Conservation (phyloP, 2,113 vertebrate genomes). For the Saguinus imperator region DNA sequence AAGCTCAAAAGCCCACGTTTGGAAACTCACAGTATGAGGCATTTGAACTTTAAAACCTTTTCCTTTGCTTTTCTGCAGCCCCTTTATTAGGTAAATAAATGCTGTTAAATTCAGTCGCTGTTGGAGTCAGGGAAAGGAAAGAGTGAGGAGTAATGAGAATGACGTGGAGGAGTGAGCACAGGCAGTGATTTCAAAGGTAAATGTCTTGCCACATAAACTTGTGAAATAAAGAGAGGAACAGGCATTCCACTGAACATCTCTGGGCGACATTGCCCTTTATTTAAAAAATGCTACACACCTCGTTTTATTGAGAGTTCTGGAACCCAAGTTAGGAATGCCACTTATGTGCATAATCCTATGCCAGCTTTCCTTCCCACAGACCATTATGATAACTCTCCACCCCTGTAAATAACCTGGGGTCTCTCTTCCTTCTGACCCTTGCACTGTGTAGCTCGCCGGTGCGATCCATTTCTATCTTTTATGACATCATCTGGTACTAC, state of each 20-base stretch:
- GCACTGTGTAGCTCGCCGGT: not conserved
- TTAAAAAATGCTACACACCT: not conserved
- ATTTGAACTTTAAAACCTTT: not conserved
- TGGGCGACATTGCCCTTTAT: not conserved
- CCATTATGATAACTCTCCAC: not conserved
- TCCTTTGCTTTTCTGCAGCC: not conserved
- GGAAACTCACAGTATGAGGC: not conserved
- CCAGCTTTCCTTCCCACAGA: rapidly evolving
- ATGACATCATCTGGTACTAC: not conserved
- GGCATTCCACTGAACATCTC: rapidly evolving
- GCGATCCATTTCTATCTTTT: not conserved
- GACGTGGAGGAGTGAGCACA: rapidly evolving
- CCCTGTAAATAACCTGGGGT: not conserved
- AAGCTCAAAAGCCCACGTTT: not conserved
- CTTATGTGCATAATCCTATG: not conserved
- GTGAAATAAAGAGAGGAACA: not conserved
- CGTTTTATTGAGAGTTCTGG: not conserved
- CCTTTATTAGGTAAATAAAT: not conserved
- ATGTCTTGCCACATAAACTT: not conserved
- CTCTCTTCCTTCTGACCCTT: not conserved
- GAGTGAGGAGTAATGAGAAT: no score
- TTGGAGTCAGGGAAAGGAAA: not conserved
- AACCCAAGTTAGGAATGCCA: not conserved
- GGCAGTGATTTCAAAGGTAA: not conserved
- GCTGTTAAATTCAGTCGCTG: not conserved